phyloP scores from a whole-genome alignment of 37 sponge, comb jelly and placozoan species.

The Lycopodina hypogea region DNA sequence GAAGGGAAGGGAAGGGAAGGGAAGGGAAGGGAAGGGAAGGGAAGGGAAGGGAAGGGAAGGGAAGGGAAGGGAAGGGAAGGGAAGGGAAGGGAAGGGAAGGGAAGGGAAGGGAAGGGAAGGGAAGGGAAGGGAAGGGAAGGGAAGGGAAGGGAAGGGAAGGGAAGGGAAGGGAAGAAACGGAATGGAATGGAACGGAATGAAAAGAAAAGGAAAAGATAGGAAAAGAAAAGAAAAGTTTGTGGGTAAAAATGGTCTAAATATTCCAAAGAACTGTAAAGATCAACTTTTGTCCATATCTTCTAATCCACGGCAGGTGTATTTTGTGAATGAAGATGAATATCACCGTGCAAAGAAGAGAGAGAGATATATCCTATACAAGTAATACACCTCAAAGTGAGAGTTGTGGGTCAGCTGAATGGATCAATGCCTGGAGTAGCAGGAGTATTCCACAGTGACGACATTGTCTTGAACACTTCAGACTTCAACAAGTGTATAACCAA shows the following conservation, averaged over 20 bases:
- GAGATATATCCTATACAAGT: slow-evolving; percentile 10
- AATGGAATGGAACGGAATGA: background rate
- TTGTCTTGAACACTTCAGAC: background rate
- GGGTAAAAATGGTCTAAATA: background rate
- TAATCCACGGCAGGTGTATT: background rate
- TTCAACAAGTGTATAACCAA: background rate
- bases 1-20: no score
- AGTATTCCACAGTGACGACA: background rate
- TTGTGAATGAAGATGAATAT: background rate
- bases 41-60: no score
- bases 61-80: no score
- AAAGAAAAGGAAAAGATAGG: no score
- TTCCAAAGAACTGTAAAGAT: background rate
- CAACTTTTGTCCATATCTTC: background rate
- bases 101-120: no score
- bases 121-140: no score
- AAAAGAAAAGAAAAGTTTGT: no score
- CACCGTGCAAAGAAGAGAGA: background rate
- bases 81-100: no score
- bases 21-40: no score
- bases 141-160: no score
- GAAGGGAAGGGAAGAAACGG: no score
- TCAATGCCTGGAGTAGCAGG: slow-evolving; percentile 2
- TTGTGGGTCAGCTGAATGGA: slow-evolving; percentile 13
- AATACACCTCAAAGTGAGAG: background rate